phyloP scores from a whole-genome alignment of 92 coral and sea anemone species.

The Micromussa lordhowensis region DNA sequence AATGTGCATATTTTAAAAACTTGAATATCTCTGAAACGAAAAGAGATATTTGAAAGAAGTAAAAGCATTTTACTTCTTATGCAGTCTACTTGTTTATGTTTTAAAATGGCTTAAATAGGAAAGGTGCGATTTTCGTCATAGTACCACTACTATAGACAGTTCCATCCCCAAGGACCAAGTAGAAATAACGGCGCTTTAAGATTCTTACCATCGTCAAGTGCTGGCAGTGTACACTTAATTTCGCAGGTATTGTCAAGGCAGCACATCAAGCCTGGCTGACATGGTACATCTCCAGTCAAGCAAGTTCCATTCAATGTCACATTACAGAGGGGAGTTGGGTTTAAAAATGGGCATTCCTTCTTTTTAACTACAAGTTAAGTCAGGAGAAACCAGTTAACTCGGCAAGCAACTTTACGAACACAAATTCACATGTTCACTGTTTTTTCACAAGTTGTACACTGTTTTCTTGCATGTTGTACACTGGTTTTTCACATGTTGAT shows the following conservation, averaged over 20 bases:
- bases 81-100: no score
- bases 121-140: no score
- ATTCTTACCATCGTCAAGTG: slow-evolving; percentile 12
- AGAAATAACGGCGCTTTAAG: no score
- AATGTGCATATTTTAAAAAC: no score
- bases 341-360: slow-evolving; percentile 18
- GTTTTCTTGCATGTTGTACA: background rate
- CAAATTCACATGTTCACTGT: background rate
- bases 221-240: slow-evolving; percentile 17
- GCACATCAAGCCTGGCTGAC: background rate
- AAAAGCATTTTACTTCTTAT: no score
- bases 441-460: background rate
- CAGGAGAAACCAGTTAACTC: background rate
- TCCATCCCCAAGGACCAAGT: no score
- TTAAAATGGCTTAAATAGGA: no score
- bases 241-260: slow-evolving; percentile 19
- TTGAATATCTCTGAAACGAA: no score
- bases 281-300: slow-evolving; percentile 13
- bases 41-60: no score
- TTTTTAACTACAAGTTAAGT: background rate
- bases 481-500: background rate
- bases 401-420: no score
- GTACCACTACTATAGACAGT: no score
- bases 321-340: slow-evolving; percentile 25
- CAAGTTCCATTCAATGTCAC: background rate